Evolutionary conservation across 1,140 invertebrate genomes (phyloP).

Genomic region (fruit fly (Drosophila melanogaster)): Release_6_plus_ISO1_MT NT_033779.5:7470501-7471000

Average conservation of each 20-base stretch:
- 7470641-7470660: constrained; percentile 8
- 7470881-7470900: constrained; percentile 59
- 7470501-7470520: constrained; percentile 41
- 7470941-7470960: constrained; percentile 3
- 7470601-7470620: constrained; percentile 40
- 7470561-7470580: neutral
- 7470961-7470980: constrained; percentile 48
- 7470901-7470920: constrained; percentile 42
- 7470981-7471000: constrained; percentile 60
- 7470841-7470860: constrained; percentile 16
- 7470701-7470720: no score
- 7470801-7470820: constrained; percentile 7
- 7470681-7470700: no score
- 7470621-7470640: constrained; percentile 58
- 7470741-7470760: constrained; percentile 8
- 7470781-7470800: constrained; percentile 10
- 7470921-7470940: constrained; percentile 49
- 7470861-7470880: constrained; percentile 16
- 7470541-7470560: constrained; percentile 13
- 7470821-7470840: constrained; percentile 31
- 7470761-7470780: constrained; percentile 4
- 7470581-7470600: constrained; percentile 14
- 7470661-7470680: neutral
- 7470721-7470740: neutral
- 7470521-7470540: constrained; percentile 25